Percentiles rank a stretch among this genome's conserved stretches.
These are phyloP conservation scores for Cirrhinus mrigala DNA, from an alignment of 2,797 vertebrate genomes.

Conservation along the genomic window DNA sequence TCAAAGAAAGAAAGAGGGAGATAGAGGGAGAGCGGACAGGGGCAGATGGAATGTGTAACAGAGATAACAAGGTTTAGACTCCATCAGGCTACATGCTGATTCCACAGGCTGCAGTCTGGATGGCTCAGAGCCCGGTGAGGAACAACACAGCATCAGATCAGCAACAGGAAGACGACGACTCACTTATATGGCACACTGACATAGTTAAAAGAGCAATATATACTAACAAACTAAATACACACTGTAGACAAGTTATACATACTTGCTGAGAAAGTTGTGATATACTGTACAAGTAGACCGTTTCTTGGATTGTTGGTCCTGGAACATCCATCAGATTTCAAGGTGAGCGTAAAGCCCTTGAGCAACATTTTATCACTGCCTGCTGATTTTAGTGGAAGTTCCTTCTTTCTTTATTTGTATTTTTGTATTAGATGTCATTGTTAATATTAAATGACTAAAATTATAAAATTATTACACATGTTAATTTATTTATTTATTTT, in stretches of 20 bases:
- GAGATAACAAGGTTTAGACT: conserved; percentile 63
- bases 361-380: neutral
- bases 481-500: no score
- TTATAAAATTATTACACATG: no score
- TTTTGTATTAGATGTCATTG: neutral
- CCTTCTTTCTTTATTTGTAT: neutral
- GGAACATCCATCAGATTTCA: neutral
- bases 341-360: neutral
- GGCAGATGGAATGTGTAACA: conserved; percentile 68
- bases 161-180: conserved; percentile 31
- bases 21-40: conserved; percentile 63
- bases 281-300: neutral
- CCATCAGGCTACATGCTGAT: conserved; percentile 53
- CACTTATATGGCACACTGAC: conserved; percentile 19
- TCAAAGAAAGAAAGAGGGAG: conserved; percentile 64
- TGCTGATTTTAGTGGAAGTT: neutral
- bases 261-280: neutral
- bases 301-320: neutral
- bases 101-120: conserved; percentile 55
- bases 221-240: neutral
- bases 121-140: conserved; percentile 44
- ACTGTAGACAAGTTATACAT: neutral
- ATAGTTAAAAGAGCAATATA: neutral
- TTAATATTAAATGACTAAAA: neutral
- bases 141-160: conserved; percentile 30